Percentiles rank a stretch among this genome's conserved stretches.
Conservation (phyloP, 2,113 vertebrate genomes). For the Lontra canadensis region DNA sequence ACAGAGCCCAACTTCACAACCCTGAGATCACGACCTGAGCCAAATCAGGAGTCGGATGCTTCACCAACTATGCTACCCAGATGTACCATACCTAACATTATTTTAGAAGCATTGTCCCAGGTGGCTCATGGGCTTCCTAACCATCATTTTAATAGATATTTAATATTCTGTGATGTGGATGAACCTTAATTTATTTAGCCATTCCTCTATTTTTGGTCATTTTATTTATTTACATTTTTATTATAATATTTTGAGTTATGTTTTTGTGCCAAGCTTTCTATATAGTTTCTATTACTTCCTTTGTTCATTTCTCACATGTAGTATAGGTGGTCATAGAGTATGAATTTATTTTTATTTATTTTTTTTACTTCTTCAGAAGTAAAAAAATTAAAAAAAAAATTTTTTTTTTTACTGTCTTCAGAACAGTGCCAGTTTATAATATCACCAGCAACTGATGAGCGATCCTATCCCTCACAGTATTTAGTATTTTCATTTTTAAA, state of each 20-base stretch:
- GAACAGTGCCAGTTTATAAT: neutral
- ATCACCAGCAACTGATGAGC: neutral
- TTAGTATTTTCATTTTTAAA: constrained; percentile 2
- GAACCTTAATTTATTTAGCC: neutral
- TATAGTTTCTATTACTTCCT: neutral
- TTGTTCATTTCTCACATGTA: neutral
- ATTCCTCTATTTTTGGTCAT: neutral
- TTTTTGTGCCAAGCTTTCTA: neutral
- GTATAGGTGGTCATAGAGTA: neutral
- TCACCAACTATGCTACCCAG: neutral
- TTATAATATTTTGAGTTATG: constrained; percentile 6
- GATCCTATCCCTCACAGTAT: neutral
- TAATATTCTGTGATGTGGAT: neutral
- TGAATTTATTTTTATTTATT: neutral
- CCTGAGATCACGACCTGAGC: neutral
- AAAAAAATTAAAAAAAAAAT: too few species aligned
- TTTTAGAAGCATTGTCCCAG: neutral
- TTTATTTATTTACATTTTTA: neutral
- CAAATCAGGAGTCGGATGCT: neutral
- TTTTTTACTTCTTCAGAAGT: neutral
- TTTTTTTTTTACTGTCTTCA: neutral
- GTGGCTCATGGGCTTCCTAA: neutral
- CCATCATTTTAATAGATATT: neutral
- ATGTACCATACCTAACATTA: neutral
- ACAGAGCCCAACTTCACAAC: neutral